Conservation (phyloP, 2,113 vertebrate species). For the Oreochromis niloticus region DNA sequence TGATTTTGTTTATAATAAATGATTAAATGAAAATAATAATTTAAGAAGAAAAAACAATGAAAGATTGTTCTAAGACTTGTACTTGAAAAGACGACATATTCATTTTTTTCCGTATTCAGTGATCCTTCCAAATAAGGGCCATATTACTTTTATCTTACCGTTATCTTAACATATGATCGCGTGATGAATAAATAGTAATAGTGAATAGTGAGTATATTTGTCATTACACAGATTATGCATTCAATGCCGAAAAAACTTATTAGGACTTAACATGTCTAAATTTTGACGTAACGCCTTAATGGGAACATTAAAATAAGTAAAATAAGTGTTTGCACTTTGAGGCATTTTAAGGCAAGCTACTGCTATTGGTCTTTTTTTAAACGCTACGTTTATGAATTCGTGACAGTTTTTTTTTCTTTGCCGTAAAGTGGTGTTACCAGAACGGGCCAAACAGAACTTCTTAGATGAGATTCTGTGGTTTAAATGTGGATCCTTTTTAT, state of each 20-base stretch:
- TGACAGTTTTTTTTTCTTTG: neutral
- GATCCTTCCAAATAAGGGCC: neutral
- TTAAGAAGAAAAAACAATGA: neutral
- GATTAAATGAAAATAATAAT: neutral
- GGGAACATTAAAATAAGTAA: neutral
- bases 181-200: neutral
- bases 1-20: neutral
- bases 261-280: neutral
- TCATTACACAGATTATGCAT: neutral
- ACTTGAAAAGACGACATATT: neutral
- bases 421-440: neutral
- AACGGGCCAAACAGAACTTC: neutral
- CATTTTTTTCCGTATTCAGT: neutral
- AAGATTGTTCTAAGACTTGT: neutral
- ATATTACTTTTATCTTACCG: neutral
- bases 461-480: neutral
- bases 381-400: neutral
- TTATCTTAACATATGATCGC: neutral
- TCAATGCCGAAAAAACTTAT: neutral
- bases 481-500: neutral
- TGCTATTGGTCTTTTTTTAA: neutral
- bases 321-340: neutral
- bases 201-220: neutral
- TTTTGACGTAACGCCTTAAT: neutral
- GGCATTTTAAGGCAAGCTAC: neutral